Evolutionary conservation across 2,113 vertebrate genomes (phyloP).

Genomic region (Lophius piscatorius): DNA sequence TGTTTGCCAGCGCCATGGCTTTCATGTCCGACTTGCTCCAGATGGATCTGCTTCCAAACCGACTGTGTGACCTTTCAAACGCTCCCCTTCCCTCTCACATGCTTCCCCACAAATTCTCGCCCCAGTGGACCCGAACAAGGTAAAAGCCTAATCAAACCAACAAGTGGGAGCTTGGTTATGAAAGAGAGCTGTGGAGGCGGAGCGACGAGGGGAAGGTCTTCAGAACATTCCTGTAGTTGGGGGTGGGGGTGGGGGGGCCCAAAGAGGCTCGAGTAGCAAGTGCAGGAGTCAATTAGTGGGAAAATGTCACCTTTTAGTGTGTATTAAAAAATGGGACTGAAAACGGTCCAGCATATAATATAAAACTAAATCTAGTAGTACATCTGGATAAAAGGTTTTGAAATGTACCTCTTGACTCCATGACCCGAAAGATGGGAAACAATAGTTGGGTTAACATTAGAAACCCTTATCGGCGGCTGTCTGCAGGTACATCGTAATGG

Average conservation of each 20-base stretch:
- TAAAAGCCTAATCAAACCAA: slow-evolving; percentile 49
- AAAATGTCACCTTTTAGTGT: background rate
- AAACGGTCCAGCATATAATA: background rate
- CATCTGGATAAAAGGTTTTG: too few species aligned
- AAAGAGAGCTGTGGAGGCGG: slow-evolving; percentile 17
- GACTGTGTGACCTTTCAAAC: slow-evolving; percentile 8
- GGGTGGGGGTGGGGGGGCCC: background rate
- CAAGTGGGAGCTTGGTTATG: slow-evolving; percentile 48
- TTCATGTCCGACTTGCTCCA: slow-evolving; percentile 6
- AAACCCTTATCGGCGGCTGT: too few species aligned
- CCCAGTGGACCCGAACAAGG: slow-evolving; percentile 60
- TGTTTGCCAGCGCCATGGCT: background rate
- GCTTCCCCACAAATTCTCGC: slow-evolving; percentile 35
- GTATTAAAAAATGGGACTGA: background rate
- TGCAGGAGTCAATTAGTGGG: background rate
- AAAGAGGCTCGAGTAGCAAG: background rate
- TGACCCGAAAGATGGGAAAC: too few species aligned
- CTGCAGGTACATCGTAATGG: too few species aligned
- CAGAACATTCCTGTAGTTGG: slow-evolving; percentile 37
- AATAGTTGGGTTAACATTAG: too few species aligned
- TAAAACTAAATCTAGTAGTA: too few species aligned
- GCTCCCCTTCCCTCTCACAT: slow-evolving; percentile 12
- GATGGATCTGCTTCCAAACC: slow-evolving; percentile 11
- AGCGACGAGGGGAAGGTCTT: slow-evolving; percentile 15
- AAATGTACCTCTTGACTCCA: too few species aligned